Evolutionary conservation across 1,140 invertebrate genomes (phyloP), one percentile per base, ranked within the genome.

Genomic region (Patella vulgata): DNA sequence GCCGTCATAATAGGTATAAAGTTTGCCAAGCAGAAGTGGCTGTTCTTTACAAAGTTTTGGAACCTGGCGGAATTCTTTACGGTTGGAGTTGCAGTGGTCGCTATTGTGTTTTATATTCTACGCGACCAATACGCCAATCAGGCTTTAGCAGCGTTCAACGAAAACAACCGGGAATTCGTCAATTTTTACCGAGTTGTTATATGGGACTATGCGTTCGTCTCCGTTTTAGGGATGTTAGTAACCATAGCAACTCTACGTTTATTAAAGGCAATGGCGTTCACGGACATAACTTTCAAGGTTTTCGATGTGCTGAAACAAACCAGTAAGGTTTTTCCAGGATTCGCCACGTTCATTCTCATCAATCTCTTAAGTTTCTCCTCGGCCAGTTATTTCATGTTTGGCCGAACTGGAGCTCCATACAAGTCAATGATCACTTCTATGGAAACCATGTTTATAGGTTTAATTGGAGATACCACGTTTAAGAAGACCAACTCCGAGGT

Each of bases 401-500:
- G 68, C 11, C 30, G 53, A 31, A 54, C 65, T 6, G 56, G 78
- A 17, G 53, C 63, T 1, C 63, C 62, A 1, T 81, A 76, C 63
- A 67, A 63, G 44, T 66, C 68, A n/a, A 61, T 80, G 14, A 59
- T 68, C 47, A 54, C 53, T 31, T 47, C 66, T 3, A 54, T 74
- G 36, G 65, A 56, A 11, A 75, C 73, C 8, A 31, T 78, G 17
- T 78, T 77, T 39, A 68, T 70, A 12, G 72, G 70, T 58, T 90
- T 93, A 77, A 82, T 93, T 17, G 92, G 91, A 3, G 91, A 93
- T 42, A 70, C 67, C 31, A 59, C 63, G 21, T 74, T 74, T 48
- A 74, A 70, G 23, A 36, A 36, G 5, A 36, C 33, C 6, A 36
- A 36, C 14, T 5, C 33, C 33, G 33, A 36, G 14, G 33, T 36